Base-by-base conservation (phyloP, 2,797 vertebrate species). In the Synanceia verrucosa region DNA sequence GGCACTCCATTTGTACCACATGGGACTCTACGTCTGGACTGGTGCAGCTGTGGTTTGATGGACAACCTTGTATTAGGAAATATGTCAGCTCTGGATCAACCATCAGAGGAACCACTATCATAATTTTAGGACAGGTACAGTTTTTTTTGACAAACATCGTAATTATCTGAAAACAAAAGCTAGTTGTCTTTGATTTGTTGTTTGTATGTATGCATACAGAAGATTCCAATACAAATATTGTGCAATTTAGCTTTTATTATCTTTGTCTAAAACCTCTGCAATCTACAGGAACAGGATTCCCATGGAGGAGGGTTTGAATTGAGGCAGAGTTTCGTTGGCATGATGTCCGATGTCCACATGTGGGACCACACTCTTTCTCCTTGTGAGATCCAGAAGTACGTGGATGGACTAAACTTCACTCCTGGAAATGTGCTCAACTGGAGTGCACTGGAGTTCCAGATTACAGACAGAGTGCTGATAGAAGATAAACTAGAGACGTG, bases 1-100 rank as follows among this genome's bases (percentile, higher is more conserved):
- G 88, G 92, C 89, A 85, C 66, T 86, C 89, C 0, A 7, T 90
- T 16, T 94, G 93, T 2, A 21, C 83, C 7, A 79, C 84, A 31
- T 94, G 91, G 92, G 76, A 91, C 11, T 82, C 82, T 0, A 0
- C 2, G 2, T 82, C 50, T 0, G 89, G 86, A 9, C 12, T 88
- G 3, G 34, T 37, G 5, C 85, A 88, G 36, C 67, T 94, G 12
- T 90, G 86, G 34, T 37, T 37, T 37, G 5, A 90, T 1, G 91
- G 90, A 64, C 89, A 82, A 4, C 78, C 77, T 9, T 78, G 75
- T 21, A 65, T 58, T 0, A 89, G 89, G 55, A 93, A 88, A 48
- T 88, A 84, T 21, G 7, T 86, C 33, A 75, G 60, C 11, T 58
- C 14, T 51, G 73, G 39, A 53, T 23, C 64, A 10, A 47, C 8